Evolutionary conservation across 1,140 invertebrate species (phyloP).

Genomic region (Coboldia fuscipes): DNA sequence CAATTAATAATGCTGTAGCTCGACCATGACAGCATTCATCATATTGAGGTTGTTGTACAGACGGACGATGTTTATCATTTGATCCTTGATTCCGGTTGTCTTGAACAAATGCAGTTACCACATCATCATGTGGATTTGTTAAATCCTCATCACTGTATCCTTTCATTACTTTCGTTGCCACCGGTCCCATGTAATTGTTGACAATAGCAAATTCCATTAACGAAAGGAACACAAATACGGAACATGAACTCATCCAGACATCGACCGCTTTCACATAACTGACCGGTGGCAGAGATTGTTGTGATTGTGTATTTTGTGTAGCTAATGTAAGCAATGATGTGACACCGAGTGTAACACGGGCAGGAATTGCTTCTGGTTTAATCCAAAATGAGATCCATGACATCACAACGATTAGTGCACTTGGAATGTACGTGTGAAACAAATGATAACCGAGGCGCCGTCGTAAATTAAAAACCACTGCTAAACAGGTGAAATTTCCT

Average conservation of each 20-base stretch:
- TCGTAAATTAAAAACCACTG: constrained; percentile 62
- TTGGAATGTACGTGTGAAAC: constrained; percentile 80
- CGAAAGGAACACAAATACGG: constrained; percentile 80
- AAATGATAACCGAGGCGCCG: constrained; percentile 70
- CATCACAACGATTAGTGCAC: constrained; percentile 76
- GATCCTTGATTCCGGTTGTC: no score
- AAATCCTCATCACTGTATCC: constrained; percentile 75
- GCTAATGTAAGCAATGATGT: constrained; percentile 66
- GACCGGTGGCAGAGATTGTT: constrained; percentile 72
- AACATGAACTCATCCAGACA: constrained; percentile 85
- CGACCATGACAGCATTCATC: constrained; percentile 65
- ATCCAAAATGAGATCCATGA: constrained; percentile 90
- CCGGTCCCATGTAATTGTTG: constrained; percentile 77
- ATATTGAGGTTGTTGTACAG: constrained; percentile 40
- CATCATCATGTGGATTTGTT: constrained; percentile 50
- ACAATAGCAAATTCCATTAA: constrained; percentile 83
- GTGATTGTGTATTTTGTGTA: constrained; percentile 76
- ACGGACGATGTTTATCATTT: constrained; percentile 26
- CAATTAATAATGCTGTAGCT: constrained; percentile 67
- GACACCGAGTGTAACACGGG: constrained; percentile 32
- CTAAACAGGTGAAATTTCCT: constrained; percentile 75
- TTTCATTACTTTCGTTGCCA: constrained; percentile 73
- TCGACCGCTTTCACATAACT: constrained; percentile 84
- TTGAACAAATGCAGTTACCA: constrained; percentile 35
- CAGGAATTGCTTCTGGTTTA: constrained; percentile 69